phyloP scores from a whole-genome alignment of 2,888 invertebrate species.

The Encarsia formosa region DNA sequence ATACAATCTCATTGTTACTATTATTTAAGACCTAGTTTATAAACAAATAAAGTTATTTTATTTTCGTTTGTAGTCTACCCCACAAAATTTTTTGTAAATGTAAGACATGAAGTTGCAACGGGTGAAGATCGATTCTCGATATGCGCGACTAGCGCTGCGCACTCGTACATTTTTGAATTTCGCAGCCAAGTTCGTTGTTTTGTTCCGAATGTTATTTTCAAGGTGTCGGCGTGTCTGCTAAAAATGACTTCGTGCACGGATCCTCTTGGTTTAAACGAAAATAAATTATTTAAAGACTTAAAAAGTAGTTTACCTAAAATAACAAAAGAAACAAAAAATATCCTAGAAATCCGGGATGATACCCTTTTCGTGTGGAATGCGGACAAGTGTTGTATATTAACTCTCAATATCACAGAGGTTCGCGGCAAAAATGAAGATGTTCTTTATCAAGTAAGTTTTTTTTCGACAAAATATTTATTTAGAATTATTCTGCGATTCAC shows the following conservation, averaged over 20 bases:
- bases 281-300: conserved; percentile 60
- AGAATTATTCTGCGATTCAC: background rate
- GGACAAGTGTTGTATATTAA: conserved; percentile 61
- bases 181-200: conserved; percentile 41
- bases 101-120: too few relatives aligned
- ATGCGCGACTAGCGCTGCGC: too few relatives aligned
- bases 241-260: conserved; percentile 61
- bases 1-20: too few relatives aligned
- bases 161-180: too few relatives aligned
- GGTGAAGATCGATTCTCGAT: too few relatives aligned
- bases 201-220: conserved; percentile 21
- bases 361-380: conserved; percentile 67
- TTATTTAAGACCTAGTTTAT: too few relatives aligned
- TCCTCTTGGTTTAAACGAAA: conserved; percentile 58
- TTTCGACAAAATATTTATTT: background rate
- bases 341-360: conserved; percentile 63
- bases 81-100: too few relatives aligned
- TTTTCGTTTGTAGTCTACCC: too few relatives aligned
- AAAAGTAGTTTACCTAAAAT: conserved; percentile 56
- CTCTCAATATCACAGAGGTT: conserved; percentile 59
- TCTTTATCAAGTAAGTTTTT: conserved; percentile 57
- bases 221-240: conserved; percentile 17
- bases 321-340: conserved; percentile 59
- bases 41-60: too few relatives aligned
- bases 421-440: conserved; percentile 55